Percentiles rank a stretch among this genome's conserved stretches.
Conservation (phyloP, 2,888 invertebrate genomes). For the Trichopria drosophilae region DNA sequence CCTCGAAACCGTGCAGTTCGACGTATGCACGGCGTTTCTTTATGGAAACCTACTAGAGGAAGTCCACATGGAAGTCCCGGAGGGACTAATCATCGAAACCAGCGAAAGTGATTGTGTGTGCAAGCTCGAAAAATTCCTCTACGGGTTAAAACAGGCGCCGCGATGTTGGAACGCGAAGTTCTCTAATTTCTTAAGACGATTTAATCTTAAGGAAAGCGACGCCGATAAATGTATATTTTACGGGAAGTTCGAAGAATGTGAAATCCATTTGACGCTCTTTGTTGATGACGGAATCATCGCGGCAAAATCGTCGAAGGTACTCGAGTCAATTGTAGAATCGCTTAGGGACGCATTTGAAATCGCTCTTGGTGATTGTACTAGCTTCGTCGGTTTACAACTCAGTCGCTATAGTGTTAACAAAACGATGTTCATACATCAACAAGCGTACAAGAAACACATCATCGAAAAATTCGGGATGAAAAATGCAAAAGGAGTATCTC, state of each 20-base stretch:
- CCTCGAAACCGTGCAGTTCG: constrained; percentile 27
- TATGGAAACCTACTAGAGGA: constrained; percentile 22
- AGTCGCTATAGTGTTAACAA: constrained; percentile 26
- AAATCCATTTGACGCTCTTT: constrained; percentile 25
- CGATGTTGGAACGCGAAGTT: constrained; percentile 29
- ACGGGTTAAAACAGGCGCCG: constrained; percentile 30
- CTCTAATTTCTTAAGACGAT: constrained; percentile 5
- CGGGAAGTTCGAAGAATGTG: constrained; percentile 7
- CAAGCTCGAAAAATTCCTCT: constrained; percentile 20
- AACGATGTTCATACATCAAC: constrained; percentile 32
- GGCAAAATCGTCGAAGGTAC: constrained; percentile 7
- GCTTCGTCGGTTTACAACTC: constrained; percentile 28
- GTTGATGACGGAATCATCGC: constrained; percentile 30
- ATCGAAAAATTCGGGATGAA: constrained; percentile 30
- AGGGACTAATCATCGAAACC: constrained; percentile 3
- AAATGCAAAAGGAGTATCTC: constrained; percentile 30
- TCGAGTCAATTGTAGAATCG: constrained; percentile 1
- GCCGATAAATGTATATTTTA: constrained; percentile 25
- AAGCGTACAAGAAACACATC: constrained; percentile 26
- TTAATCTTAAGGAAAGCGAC: constrained; percentile 12
- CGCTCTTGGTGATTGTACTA: constrained; percentile 25
- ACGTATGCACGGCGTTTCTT: constrained; percentile 12
- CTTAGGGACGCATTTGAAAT: constrained; percentile 26
- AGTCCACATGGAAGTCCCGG: constrained; percentile 20
- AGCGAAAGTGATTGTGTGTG: constrained; percentile 5